Evolutionary conservation across 2,888 invertebrate genomes (phyloP).

Genomic region (Idaea aversata): DNA sequence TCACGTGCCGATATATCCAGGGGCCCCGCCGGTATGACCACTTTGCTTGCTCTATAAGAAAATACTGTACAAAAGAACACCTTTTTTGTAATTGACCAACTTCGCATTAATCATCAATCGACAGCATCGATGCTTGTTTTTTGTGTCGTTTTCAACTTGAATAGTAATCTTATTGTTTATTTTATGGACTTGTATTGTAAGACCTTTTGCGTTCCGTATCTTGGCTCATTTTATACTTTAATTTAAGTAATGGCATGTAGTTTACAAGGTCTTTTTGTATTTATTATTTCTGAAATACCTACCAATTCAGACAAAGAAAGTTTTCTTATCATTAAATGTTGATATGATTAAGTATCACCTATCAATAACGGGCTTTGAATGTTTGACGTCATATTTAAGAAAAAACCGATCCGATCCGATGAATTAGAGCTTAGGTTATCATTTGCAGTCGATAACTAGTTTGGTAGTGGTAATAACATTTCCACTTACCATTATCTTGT

Average conservation of each 20-base stretch:
- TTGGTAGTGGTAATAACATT: neutral
- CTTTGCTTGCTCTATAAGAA: conserved; percentile 29
- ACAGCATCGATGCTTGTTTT: conserved; percentile 1
- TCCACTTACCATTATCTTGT: neutral
- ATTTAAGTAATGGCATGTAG: neutral
- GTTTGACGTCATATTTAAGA: neutral
- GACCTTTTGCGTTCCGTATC: neutral
- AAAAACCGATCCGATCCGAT: neutral
- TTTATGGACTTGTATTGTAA: neutral
- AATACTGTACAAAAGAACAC: conserved; percentile 15
- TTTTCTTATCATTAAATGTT: neutral
- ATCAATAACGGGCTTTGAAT: neutral
- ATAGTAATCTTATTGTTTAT: neutral
- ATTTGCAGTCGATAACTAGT: neutral
- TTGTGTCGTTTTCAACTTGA: neutral
- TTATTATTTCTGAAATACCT: neutral
- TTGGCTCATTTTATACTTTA: neutral
- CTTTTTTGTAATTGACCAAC: conserved; percentile 20
- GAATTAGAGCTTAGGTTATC: neutral
- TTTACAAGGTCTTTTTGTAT: neutral
- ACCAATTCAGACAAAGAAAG: neutral
- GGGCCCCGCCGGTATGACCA: conserved; percentile 57
- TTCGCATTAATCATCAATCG: conserved; percentile 2
- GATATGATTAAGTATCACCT: neutral
- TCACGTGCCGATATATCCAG: conserved; percentile 52